Evolutionary conservation across 2,888 invertebrate genomes (phyloP), one percentile per base, ranked within the genome.

Genomic region (Napeogenes inachia): DNA sequence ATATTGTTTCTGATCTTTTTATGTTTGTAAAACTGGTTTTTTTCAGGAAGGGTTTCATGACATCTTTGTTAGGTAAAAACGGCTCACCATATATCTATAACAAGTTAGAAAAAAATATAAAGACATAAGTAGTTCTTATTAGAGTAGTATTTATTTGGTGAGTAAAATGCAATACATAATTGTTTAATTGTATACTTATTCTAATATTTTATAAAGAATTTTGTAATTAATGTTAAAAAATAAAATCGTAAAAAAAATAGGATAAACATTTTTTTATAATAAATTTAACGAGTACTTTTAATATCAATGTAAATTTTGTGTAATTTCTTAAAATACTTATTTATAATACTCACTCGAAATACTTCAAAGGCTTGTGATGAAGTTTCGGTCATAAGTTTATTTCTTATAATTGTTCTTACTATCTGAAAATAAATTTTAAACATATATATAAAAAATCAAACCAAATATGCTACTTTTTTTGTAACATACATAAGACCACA

Each of bases 391-490:
- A 13, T 13, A 13, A 47, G 21, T 47, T 47, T 13, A 4, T 47
- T 4, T 12, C 21, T 47, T 6, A 47, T 47, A 47, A 47, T 47
- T 13, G 47, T 13, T 47, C n/a, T 47, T 47, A 47, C 13, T n/a
- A 47, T 47, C 47, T 47, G 47, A 13, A 47, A 47, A 13, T 13
- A 47, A n/a, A 47, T 47, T n/a, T 21, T 47, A 47, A n/a, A 13
- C 6, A 13, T 13, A 4, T 47, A 4, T 5, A 13, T 46, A 46
- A 13, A 13, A 5, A 4, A 47, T 47, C n/a, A 47, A 47, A 45
- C n/a, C n/a, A 45, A 45, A n/a, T 45, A 45, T 21, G 21, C 21
- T 21, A 21, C 21, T 21, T 21, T 21, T 21, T 21, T 21, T 21
- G 21, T 21, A 21, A 21, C 21, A 21, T 21, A 21, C 21, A 21